Evolutionary conservation across 2,113 vertebrate species (phyloP), one percentile per base, ranked within the genome.

Genomic region (Microtus richardsoni): DNA sequence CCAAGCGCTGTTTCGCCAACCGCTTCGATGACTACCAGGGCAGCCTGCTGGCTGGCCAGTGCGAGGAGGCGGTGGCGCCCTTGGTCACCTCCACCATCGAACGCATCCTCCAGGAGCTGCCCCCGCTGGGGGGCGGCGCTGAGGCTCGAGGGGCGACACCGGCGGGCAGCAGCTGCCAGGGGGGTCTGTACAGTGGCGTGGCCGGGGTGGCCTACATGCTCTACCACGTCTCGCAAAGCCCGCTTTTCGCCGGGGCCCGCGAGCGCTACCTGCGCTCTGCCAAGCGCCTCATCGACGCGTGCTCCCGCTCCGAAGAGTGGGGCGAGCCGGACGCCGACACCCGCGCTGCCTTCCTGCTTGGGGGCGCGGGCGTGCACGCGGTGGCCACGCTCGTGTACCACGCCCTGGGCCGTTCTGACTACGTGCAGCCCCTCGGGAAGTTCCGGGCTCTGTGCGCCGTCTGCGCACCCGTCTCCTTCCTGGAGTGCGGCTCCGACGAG

Each of bases 401-500:
- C 54, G 99, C 99, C 68, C 80, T 99, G 97, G 99, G 99, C 73
- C 98, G 98, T 97, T 98, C 99, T 16, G 98, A 98, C 26, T 99
- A 99, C 92, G 98, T 98, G 92, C 98, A 98, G 88, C 98, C 98
- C 83, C 98, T 99, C 93, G 98, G 97, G 94, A 99, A 99, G 98
- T 99, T 99, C 95, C 97, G 98, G 16, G 99, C 98, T 98, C 98
- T 99, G 97, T 98, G 98, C 96, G 98, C 99, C 93, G 97, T 99
- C 80, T 99, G 99, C 74, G 98, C 98, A 2, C 99, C 99, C 0
- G 98, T 99, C 95, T 98, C 97, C 93, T 99, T 99, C 93, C 98
- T 99, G 96, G 99, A 99, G 98, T 99, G 99, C 97, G 99, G 99
- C 91, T 99, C 99, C 1, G 99, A 99, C 96, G 99, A 99, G 98